Percentiles rank a stretch among this genome's conserved stretches.
Evolutionary conservation across 2,888 invertebrate genomes (phyloP).

Genomic region (Cheilosia variabilis): DNA sequence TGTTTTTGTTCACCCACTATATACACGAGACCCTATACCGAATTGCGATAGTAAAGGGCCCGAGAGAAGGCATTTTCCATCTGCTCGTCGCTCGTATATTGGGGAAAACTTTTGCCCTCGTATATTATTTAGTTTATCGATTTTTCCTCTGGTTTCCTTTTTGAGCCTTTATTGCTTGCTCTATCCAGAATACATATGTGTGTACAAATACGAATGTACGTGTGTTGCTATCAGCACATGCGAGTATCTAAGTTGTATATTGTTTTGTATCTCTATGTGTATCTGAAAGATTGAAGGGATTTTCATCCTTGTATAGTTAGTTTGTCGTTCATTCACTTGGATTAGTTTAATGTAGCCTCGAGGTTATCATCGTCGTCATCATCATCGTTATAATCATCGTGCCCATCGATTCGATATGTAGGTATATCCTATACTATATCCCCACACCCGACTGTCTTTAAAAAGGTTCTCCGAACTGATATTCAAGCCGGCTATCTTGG

Average conservation of each 20-base stretch:
- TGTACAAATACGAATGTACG: neutral
- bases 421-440: neutral
- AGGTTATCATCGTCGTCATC: constrained; percentile 71
- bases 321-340: constrained; percentile 68
- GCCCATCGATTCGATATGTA: constrained; percentile 55
- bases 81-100: constrained; percentile 26
- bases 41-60: constrained; percentile 40
- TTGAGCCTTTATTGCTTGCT: constrained; percentile 73
- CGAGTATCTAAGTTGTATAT: constrained; percentile 48
- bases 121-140: constrained; percentile 75
- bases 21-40: neutral
- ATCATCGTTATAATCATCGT: constrained; percentile 58
- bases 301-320: constrained; percentile 71
- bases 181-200: constrained; percentile 50
- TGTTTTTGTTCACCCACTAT: constrained; percentile 65
- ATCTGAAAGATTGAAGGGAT: constrained; percentile 54
- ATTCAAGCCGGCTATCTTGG: constrained; percentile 43
- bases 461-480: constrained; percentile 19
- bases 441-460: constrained; percentile 4
- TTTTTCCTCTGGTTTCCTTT: constrained; percentile 72
- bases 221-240: constrained; percentile 9
- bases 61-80: constrained; percentile 14
- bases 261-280: constrained; percentile 33
- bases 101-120: constrained; percentile 63
- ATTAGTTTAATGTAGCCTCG: constrained; percentile 73